phyloP scores from a whole-genome alignment of 2,888 invertebrate species.

The Smittia aterrima region DNA sequence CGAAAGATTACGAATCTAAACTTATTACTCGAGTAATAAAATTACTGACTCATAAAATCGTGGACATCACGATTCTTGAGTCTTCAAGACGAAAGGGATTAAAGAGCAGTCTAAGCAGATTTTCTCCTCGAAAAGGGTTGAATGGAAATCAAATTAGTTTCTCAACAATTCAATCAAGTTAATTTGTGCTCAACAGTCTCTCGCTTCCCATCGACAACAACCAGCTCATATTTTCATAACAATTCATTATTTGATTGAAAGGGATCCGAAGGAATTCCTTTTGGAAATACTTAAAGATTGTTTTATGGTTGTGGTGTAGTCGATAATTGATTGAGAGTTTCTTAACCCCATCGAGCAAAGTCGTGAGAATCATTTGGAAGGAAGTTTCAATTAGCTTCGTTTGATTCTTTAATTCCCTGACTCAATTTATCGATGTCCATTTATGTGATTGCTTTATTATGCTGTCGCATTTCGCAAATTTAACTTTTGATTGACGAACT shows the following conservation, averaged over 20 bases:
- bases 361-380: not conserved
- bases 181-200: slow-evolving; percentile 25
- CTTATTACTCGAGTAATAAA: not conserved
- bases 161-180: slow-evolving; percentile 36
- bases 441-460: slow-evolving; percentile 4
- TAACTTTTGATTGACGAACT: slow-evolving; percentile 27
- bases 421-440: not conserved
- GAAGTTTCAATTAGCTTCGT: not conserved
- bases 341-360: not conserved
- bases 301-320: not conserved
- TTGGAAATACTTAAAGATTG: not conserved
- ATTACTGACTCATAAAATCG: slow-evolving; percentile 26
- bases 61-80: not conserved
- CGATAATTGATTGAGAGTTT: slow-evolving; percentile 23
- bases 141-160: slow-evolving; percentile 36
- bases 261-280: not conserved
- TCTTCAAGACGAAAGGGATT: not conserved
- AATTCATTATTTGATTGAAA: slow-evolving; percentile 7
- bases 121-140: slow-evolving; percentile 23
- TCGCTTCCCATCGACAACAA: not conserved
- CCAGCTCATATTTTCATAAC: slow-evolving; percentile 7
- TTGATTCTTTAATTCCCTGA: not conserved
- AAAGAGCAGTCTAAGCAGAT: not conserved
- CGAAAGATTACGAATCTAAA: not conserved
- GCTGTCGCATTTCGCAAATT: not conserved